Conservation (phyloP, 2,797 vertebrate species). For the Novumbra hubbsi region DNA sequence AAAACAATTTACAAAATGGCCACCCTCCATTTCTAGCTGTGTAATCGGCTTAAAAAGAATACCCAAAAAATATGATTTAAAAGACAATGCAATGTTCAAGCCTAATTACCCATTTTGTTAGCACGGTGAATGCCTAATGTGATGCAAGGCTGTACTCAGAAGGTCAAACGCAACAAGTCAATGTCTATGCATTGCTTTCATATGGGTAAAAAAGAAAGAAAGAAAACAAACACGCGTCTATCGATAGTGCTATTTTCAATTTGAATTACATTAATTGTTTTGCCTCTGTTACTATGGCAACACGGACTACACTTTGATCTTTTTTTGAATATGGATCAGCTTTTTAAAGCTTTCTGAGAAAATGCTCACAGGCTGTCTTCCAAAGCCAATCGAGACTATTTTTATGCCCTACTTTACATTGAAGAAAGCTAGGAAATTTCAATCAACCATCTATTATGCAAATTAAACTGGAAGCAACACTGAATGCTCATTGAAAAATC, state of each 20-base stretch:
- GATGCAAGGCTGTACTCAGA: constrained; percentile 25
- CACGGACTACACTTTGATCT: constrained; percentile 38
- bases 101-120: constrained; percentile 64
- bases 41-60: constrained; percentile 19
- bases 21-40: constrained; percentile 16
- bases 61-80: constrained; percentile 29
- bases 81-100: constrained; percentile 46
- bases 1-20: constrained; percentile 5
- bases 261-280: neutral
- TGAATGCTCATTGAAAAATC: neutral
- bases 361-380: neutral
- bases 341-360: neutral
- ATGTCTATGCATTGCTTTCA: constrained; percentile 41
- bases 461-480: constrained; percentile 10
- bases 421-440: constrained; percentile 18
- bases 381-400: neutral
- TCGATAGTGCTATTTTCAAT: constrained; percentile 16
- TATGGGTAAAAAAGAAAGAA: neutral
- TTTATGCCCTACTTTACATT: constrained; percentile 1
- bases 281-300: constrained; percentile 39
- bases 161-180: constrained; percentile 52
- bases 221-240: neutral
- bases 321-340: constrained; percentile 29
- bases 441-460: constrained; percentile 8
- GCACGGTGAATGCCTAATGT: neutral